phyloP scores from a whole-genome alignment of 1,140 invertebrate species.

The Penaeus japonicus region DNA sequence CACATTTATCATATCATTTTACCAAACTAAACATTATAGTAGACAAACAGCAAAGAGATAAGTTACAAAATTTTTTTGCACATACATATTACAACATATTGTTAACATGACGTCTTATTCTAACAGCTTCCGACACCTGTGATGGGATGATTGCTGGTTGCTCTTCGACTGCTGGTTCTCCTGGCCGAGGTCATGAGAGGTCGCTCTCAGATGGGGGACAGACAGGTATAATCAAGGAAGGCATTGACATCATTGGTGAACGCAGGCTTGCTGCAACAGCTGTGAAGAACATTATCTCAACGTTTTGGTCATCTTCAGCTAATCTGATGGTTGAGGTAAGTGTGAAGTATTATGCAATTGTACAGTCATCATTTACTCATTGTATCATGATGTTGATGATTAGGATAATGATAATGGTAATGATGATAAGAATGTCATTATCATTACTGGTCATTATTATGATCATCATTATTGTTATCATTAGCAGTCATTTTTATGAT shows the following conservation, averaged over 20 bases:
- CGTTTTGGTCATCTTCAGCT: slow-evolving; percentile 70
- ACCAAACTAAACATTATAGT: too few relatives aligned
- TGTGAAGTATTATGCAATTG: background rate
- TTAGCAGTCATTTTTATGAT: too few relatives aligned
- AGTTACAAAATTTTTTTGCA: background rate
- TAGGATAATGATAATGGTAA: too few relatives aligned
- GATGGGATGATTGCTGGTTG: slow-evolving; percentile 54
- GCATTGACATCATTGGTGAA: slow-evolving; percentile 49
- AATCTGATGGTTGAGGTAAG: slow-evolving; percentile 67
- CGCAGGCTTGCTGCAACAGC: slow-evolving; percentile 62
- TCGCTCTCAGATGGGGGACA: slow-evolving; percentile 61
- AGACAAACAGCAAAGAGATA: background rate
- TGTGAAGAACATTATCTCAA: slow-evolving; percentile 76
- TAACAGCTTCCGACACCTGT: slow-evolving; percentile 60
- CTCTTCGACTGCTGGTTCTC: slow-evolving; percentile 24
- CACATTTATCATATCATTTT: too few relatives aligned
- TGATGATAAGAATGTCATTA: too few relatives aligned
- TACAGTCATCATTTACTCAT: background rate
- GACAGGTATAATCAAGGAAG: slow-evolving; percentile 8
- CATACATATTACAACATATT: background rate
- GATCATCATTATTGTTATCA: too few relatives aligned
- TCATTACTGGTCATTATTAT: too few relatives aligned
- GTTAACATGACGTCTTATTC: background rate
- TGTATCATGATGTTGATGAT: too few relatives aligned
- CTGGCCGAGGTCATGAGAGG: slow-evolving; percentile 61